Conservation (phyloP, 2,113 vertebrate genomes). For the Oplegnathus fasciatus region DNA sequence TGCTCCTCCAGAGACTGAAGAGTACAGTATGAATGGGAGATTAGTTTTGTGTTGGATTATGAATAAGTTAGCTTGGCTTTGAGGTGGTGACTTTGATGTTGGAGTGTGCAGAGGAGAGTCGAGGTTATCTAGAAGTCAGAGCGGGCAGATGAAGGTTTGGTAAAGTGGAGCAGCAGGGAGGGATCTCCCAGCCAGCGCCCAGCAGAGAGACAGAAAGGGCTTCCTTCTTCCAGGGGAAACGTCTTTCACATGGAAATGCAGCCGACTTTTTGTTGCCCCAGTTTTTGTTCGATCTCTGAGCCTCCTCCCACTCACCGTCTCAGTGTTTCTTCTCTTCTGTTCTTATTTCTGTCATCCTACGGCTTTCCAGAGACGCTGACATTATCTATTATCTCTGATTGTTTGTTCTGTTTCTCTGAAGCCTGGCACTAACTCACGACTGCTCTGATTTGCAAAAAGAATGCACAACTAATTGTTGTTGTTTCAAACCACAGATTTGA, state of each 20-base stretch:
- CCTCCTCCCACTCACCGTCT: slow-evolving; percentile 45
- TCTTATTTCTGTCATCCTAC: slow-evolving; percentile 40
- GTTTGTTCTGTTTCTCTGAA: slow-evolving; percentile 23
- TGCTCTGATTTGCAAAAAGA: slow-evolving; percentile 14
- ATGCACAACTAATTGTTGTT: background rate
- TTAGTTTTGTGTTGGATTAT: slow-evolving; percentile 41
- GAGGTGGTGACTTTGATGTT: slow-evolving; percentile 50
- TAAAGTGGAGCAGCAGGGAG: slow-evolving; percentile 19
- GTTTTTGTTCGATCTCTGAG: slow-evolving; percentile 55
- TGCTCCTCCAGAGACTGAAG: slow-evolving; percentile 1
- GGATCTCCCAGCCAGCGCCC: slow-evolving; percentile 20
- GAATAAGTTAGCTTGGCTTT: slow-evolving; percentile 49
- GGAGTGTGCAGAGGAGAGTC: slow-evolving; percentile 2
- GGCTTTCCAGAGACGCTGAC: slow-evolving; percentile 29
- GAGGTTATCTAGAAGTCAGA: slow-evolving; percentile 58
- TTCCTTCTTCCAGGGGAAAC: slow-evolving; percentile 30
- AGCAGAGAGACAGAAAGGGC: slow-evolving; percentile 13
- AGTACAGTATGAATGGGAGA: slow-evolving; percentile 14
- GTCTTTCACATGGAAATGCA: slow-evolving; percentile 79
- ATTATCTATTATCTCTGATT: slow-evolving; percentile 28
- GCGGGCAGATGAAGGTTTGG: slow-evolving; percentile 40
- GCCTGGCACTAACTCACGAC: background rate
- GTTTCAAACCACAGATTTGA: background rate
- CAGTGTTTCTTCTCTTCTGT: background rate
- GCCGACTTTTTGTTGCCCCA: slow-evolving; percentile 66